Evolutionary conservation across 2,888 invertebrate genomes (phyloP), one percentile per base, ranked within the genome.

Genomic region (Halictus quadricinctus): DNA sequence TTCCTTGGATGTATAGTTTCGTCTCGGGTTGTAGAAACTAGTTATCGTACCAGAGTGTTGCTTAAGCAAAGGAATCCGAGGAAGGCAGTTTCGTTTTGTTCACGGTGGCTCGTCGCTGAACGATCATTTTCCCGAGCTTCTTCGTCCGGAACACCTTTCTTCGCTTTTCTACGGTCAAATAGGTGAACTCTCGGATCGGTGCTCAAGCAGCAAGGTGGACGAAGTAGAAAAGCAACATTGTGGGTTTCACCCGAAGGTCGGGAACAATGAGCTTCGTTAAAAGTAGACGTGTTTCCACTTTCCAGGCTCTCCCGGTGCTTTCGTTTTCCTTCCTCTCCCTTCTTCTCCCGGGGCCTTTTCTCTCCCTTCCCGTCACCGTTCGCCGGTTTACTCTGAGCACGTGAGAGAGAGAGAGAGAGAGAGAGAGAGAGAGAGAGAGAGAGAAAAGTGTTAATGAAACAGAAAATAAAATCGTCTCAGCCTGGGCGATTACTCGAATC

Each of bases 231-330:
- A 50, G 50, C 25, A 76, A 69, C 64, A 78, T 80, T 60, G 72
- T 8, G 60, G 60, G 69, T 80, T 77, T 81, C 73, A 75, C 66
- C 36, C 77, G 54, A 82, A 77, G 66, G 48, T 72, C 64, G 77
- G 36, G 78, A 85, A 85, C 83, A 83, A 88, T 79, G 72, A 79
- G 79, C 41, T 88, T 85, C 83, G 80, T 88, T 85, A 84, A 72
- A 72, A 58, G 76, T 21, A 72, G 64, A 72, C 73, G 50, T 74
- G 75, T 74, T 70, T 75, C 41, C 36, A 78, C 73, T 79, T 81
- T 88, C 72, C 64, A 76, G 12, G 36, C 54, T 54, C 72, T 80
- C 18, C 2, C 80, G 64, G 76, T 75, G 78, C 80, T 73, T 83
- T 73, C 64, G 50, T 76, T 77, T 74, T 58, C 58, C 73, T n/a